A percentile compares a stretch with the other conserved stretches of the same genome.
Conservation (phyloP, 2,888 invertebrate genomes). For the Eretmocerus hayati region DNA sequence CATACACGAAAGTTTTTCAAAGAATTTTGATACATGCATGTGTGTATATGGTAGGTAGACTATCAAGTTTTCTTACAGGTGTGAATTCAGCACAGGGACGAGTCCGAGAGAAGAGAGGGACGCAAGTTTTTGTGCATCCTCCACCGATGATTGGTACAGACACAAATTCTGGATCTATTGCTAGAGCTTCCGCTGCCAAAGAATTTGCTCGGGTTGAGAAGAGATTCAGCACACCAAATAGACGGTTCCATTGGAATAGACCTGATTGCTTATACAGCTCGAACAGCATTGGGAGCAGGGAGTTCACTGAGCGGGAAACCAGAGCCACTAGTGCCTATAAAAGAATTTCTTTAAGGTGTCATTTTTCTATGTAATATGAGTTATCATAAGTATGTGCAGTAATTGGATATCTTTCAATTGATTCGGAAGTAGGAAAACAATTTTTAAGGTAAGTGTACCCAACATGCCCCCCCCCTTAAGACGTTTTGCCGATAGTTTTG, state of each 20-base stretch:
- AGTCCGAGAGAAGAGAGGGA: slow-evolving; percentile 70
- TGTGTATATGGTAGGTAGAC: background rate
- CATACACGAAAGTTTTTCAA: no score
- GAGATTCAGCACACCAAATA: slow-evolving; percentile 69
- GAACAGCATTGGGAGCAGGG: slow-evolving; percentile 61
- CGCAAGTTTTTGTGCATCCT: slow-evolving; percentile 64
- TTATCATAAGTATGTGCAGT: no score
- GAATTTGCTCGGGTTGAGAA: slow-evolving; percentile 69
- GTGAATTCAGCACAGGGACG: slow-evolving; percentile 51
- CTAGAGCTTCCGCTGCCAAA: slow-evolving; percentile 62
- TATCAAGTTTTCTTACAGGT: slow-evolving; percentile 22
- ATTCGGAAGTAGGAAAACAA: no score
- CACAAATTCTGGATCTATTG: slow-evolving; percentile 58
- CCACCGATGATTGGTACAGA: slow-evolving; percentile 74
- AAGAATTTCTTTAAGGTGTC: no score
- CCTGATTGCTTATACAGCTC: slow-evolving; percentile 61
- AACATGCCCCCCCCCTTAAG: no score
- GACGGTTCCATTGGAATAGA: slow-evolving; percentile 54
- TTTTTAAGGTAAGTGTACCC: no score
- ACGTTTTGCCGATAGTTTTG: no score
- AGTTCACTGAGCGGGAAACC: slow-evolving; percentile 56
- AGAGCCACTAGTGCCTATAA: slow-evolving; percentile 48
- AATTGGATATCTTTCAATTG: no score
- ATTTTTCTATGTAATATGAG: no score
- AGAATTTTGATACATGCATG: no score